Evolutionary conservation across 1,140 invertebrate genomes (phyloP).

Genomic region (Neodiprion fabricii): DNA sequence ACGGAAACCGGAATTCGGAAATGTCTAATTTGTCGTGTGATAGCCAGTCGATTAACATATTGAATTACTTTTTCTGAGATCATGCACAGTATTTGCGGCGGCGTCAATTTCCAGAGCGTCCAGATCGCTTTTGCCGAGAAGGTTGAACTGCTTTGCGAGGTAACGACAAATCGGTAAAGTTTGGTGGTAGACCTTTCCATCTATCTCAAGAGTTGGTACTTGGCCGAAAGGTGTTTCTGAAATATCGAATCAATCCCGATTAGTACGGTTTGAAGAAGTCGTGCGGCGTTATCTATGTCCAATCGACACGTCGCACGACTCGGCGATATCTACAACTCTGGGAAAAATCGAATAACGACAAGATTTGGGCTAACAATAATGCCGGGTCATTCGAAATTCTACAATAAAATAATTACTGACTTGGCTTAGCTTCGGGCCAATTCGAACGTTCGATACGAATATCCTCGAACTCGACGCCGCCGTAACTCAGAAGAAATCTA

Average conservation of each 20-base stretch:
- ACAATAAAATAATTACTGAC: slow-evolving; percentile 41
- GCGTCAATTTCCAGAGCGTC: slow-evolving; percentile 54
- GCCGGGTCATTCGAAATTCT: no score
- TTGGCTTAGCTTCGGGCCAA: slow-evolving; percentile 63
- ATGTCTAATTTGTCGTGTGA: no score
- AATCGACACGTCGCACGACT: no score
- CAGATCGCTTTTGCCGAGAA: slow-evolving; percentile 60
- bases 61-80: slow-evolving; percentile 48
- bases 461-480: slow-evolving; percentile 72
- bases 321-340: no score
- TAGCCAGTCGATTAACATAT: no score
- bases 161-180: slow-evolving; percentile 64
- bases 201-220: slow-evolving; percentile 65
- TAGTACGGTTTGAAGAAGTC: no score
- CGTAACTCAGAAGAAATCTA: slow-evolving; percentile 71
- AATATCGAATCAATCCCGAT: no score
- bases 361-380: no score
- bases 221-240: slow-evolving; percentile 63
- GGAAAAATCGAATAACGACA: no score
- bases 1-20: not conserved
- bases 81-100: slow-evolving; percentile 44
- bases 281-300: no score
- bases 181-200: slow-evolving; percentile 62
- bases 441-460: slow-evolving; percentile 55
- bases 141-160: slow-evolving; percentile 60